Percentiles rank a stretch among this genome's conserved stretches.
These are phyloP conservation scores for Stictonetta naevosa DNA, from an alignment of 2,113 vertebrate species.

Conservation along the genomic window DNA sequence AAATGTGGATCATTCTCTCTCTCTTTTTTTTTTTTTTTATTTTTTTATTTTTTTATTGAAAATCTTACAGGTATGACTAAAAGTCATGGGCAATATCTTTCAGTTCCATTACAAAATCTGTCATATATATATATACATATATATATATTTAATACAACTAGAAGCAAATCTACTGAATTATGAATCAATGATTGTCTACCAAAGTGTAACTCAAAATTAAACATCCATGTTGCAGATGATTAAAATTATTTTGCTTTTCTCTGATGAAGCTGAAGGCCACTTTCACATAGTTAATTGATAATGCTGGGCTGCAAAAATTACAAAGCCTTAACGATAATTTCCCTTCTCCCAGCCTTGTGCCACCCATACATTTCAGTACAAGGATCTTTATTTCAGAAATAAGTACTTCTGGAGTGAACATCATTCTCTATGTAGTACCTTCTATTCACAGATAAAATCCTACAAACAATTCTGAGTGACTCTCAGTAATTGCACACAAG, in stretches of 20 bases:
- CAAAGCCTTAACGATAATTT: constrained; percentile 44
- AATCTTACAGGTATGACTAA: constrained; percentile 72
- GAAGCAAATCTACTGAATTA: constrained; percentile 61
- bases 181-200: constrained; percentile 68
- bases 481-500: neutral
- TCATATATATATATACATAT: constrained; percentile 10
- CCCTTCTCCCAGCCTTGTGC: neutral
- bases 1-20: neutral
- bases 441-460: neutral
- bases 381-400: constrained; percentile 25
- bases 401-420: constrained; percentile 36
- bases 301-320: constrained; percentile 52
- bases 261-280: constrained; percentile 77
- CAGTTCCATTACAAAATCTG: constrained; percentile 68
- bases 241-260: constrained; percentile 48
- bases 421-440: neutral
- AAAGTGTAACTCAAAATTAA: constrained; percentile 70
- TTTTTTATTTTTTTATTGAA: constrained; percentile 61
- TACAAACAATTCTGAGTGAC: neutral
- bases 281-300: constrained; percentile 68
- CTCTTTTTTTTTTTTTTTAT: constrained; percentile 5
- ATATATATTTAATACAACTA: constrained; percentile 68
- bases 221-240: neutral
- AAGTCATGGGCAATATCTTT: constrained; percentile 57
- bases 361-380: constrained; percentile 2